Base-by-base conservation (phyloP, 2,797 vertebrate genomes). In the Liparis tanakae region DNA sequence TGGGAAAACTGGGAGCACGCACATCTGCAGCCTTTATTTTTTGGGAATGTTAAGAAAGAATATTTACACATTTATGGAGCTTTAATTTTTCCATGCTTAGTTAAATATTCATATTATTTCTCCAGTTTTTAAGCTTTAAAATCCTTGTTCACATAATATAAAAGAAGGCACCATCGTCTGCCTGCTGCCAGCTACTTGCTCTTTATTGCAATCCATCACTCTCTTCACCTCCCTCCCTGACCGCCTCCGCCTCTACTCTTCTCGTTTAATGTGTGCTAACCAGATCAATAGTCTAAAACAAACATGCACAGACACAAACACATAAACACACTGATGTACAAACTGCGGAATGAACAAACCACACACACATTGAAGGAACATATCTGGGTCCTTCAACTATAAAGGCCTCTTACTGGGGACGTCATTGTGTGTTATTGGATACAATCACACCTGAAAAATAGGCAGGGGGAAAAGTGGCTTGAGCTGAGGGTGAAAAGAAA, bases 211-310 rank as follows among this genome's bases (percentile, higher is more conserved):
- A 79, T 88, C 90, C 77, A 83, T 91, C 85, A 82, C 78, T 86
- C 76, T 75, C 81, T 81, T 64, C 62, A 43, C 84, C 75, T 74
- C 64, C 55, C 67, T 81, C 79, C 51, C 76, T 80, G 78, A 84
- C 65, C 15, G 71, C 70, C 68, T 78, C 72, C 70, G 83, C 80
- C 78, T 78, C 65, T 43, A 36, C 74, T 70, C 80, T 59, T 84
- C 81, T 91, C 84, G 72, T 89, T 89, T 90, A 81, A 85, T 87
- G 74, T 76, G 78, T 75, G 77, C 72, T 61, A 68, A 55, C 50
- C 56, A 48, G 83, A 91, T 92, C 89, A 76, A 89, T 90, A 78
- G 72, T 79, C 71, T 71, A 80, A 85, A 78, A 83, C 83, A 89
- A 89, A 85, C 85, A 84, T 69, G 73, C 57, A 67, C 70, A 67